A percentile compares a stretch with the other conserved stretches of the same genome.
Conservation (phyloP, 2,113 vertebrate species). For the Poeciliopsis prolifica region DNA sequence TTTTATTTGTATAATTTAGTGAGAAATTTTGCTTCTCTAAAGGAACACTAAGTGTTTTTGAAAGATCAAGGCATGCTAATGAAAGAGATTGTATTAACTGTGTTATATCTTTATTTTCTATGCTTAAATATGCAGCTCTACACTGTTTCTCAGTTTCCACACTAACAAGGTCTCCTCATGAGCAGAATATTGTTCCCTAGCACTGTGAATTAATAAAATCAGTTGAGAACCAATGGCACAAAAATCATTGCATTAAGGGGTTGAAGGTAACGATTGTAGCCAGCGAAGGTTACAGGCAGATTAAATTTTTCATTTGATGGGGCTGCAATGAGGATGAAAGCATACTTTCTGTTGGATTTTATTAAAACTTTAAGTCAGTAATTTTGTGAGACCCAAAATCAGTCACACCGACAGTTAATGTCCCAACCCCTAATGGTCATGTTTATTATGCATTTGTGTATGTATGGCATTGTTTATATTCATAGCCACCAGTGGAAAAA, state of each 20-base stretch:
- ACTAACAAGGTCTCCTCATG: not conserved
- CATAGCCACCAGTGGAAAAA: constrained; percentile 63
- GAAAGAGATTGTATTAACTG: not conserved
- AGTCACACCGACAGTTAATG: constrained; percentile 16
- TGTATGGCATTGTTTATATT: constrained; percentile 65
- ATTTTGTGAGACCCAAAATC: not conserved
- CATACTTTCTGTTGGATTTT: too few relatives aligned
- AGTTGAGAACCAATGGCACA: not conserved
- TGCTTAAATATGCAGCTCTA: not conserved
- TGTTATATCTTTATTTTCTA: not conserved
- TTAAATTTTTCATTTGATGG: too few relatives aligned
- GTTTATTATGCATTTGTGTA: constrained; percentile 67
- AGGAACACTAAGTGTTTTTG: not conserved
- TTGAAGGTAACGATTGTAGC: too few relatives aligned
- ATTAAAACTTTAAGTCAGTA: too few relatives aligned
- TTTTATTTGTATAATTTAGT: not conserved
- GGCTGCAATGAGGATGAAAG: not conserved
- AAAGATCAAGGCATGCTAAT: not conserved
- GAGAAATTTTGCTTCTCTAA: not conserved
- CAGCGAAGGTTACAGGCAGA: too few relatives aligned
- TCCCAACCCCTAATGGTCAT: constrained; percentile 18
- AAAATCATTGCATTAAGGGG: too few relatives aligned
- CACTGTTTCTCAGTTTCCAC: not conserved
- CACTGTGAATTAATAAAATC: too few relatives aligned
- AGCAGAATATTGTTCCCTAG: not conserved